Evolutionary conservation across 2,113 vertebrate species (phyloP).

Genomic region (Dissostichus mawsoni): DNA sequence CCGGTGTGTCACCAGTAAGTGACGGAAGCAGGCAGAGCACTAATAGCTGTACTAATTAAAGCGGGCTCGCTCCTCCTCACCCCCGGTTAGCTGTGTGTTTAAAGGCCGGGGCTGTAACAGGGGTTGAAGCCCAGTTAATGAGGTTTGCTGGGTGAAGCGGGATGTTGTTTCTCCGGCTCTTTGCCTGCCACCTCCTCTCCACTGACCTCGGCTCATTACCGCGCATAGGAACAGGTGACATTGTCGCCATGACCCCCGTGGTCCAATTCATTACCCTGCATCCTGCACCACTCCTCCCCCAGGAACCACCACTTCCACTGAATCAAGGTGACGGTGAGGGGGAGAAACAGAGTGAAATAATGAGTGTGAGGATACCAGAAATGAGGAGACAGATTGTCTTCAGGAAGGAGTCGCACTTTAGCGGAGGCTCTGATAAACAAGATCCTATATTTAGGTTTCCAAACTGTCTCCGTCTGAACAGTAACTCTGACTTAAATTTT

Average conservation of each 20-base stretch:
- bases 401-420: slow-evolving; percentile 20
- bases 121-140: slow-evolving; percentile 63
- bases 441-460: slow-evolving; percentile 10
- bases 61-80: slow-evolving; percentile 36
- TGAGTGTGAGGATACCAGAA: slow-evolving; percentile 4
- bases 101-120: slow-evolving; percentile 23
- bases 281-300: slow-evolving; percentile 34
- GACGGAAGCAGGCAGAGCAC: not conserved
- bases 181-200: slow-evolving; percentile 8
- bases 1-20: slow-evolving; percentile 14
- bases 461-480: not conserved
- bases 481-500: no score
- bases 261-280: slow-evolving; percentile 70
- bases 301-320: slow-evolving; percentile 11
- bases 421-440: slow-evolving; percentile 31
- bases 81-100: slow-evolving; percentile 14
- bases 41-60: slow-evolving; percentile 63
- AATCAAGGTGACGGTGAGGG: slow-evolving; percentile 52
- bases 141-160: slow-evolving; percentile 42
- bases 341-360: slow-evolving; percentile 12
- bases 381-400: not conserved
- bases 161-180: slow-evolving; percentile 24
- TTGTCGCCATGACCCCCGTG: slow-evolving; percentile 43
- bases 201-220: slow-evolving; percentile 65
- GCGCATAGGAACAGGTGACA: slow-evolving; percentile 42